Conservation (phyloP, 2,888 invertebrate genomes). For the Epiperipatus broadwayi region DNA sequence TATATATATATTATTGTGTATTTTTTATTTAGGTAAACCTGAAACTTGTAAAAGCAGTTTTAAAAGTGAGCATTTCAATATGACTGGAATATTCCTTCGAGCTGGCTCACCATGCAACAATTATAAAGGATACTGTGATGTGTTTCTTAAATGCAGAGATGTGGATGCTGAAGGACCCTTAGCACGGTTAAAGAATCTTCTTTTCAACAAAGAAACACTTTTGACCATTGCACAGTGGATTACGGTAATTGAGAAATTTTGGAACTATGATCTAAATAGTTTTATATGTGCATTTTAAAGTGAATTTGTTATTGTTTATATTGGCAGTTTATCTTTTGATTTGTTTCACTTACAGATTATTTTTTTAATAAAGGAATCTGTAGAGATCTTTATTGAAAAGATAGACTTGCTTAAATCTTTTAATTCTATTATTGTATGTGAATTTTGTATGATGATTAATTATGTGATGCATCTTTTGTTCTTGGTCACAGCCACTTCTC, state of each 20-base stretch:
- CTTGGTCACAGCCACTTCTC: too few relatives aligned
- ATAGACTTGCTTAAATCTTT: too few relatives aligned
- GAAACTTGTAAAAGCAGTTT: slow-evolving; percentile 63
- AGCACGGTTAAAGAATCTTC: slow-evolving; percentile 80
- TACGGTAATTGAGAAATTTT: slow-evolving; percentile 43
- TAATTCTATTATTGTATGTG: too few relatives aligned
- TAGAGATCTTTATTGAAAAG: too few relatives aligned
- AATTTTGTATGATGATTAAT: too few relatives aligned
- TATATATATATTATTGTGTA: neutral
- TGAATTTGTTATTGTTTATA: too few relatives aligned
- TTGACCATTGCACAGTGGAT: slow-evolving; percentile 78
- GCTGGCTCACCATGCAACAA: slow-evolving; percentile 98
- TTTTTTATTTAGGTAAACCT: slow-evolving; percentile 16
- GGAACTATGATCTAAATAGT: neutral
- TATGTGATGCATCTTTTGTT: too few relatives aligned
- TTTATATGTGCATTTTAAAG: neutral
- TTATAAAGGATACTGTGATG: slow-evolving; percentile 93
- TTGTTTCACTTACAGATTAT: too few relatives aligned
- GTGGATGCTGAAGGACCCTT: slow-evolving; percentile 97
- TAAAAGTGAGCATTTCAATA: slow-evolving; percentile 39
- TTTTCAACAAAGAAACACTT: slow-evolving; percentile 74
- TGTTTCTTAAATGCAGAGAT: slow-evolving; percentile 91
- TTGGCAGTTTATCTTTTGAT: slow-evolving; percentile 1
- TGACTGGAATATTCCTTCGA: slow-evolving; percentile 37
- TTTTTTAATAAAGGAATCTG: too few relatives aligned